Evolutionary conservation across 2,888 invertebrate species (phyloP).

Genomic region (Heterodera filipjevi): DNA sequence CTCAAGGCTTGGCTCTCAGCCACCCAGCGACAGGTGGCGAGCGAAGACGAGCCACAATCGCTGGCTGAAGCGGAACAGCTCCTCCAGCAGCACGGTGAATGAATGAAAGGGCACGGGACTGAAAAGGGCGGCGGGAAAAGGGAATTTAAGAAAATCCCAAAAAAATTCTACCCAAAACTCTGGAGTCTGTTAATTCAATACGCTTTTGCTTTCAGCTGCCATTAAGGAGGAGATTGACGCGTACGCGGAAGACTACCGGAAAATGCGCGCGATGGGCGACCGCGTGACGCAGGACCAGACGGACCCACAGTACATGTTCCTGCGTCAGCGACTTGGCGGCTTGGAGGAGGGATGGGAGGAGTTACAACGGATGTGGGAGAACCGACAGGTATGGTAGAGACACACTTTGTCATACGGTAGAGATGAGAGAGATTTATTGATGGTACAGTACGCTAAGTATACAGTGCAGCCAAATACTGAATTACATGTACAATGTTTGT

Average conservation of each 20-base stretch:
- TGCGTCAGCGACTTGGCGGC: slow-evolving; percentile 91
- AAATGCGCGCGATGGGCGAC: slow-evolving; percentile 99
- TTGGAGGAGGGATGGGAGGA: slow-evolving; percentile 99
- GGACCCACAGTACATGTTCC: slow-evolving; percentile 96
- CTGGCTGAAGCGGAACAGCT: slow-evolving; percentile 95
- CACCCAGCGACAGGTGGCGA: slow-evolving; percentile 97
- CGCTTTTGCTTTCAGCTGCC: slow-evolving; percentile 73
- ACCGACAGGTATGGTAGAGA: slow-evolving; percentile 70
- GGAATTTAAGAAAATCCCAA: not conserved
- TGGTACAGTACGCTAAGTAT: not conserved
- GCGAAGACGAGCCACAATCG: slow-evolving; percentile 89
- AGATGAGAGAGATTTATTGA: not conserved
- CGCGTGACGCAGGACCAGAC: slow-evolving; percentile 67
- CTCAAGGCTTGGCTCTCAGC: slow-evolving; percentile 89
- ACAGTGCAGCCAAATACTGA: no score
- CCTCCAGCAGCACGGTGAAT: slow-evolving; percentile 82
- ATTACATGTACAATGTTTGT: no score
- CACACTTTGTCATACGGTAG: not conserved
- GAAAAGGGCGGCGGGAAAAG: not conserved
- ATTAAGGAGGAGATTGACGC: slow-evolving; percentile 99
- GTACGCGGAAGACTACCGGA: slow-evolving; percentile 90
- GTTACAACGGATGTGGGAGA: slow-evolving; percentile 99
- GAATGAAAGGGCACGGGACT: not conserved
- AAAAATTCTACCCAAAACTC: no score
- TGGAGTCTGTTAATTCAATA: not conserved